phyloP scores from a whole-genome alignment of 2,113 vertebrate genomes.

The Clupea harengus region DNA sequence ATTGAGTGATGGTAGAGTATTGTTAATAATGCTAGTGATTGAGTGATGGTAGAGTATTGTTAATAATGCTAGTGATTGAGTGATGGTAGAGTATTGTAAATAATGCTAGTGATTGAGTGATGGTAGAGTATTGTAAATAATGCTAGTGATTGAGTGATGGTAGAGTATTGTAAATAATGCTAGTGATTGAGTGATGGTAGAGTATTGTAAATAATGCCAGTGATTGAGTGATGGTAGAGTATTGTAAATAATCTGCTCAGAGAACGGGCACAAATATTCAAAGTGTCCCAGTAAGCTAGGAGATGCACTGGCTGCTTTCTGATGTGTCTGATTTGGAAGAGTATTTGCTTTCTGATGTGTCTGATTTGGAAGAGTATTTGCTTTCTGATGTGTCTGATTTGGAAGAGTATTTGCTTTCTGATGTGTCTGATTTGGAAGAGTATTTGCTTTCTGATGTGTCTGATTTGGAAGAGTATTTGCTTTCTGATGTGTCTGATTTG shows the following conservation, averaged over 20 bases:
- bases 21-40: too few species aligned
- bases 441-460: constrained; percentile 19
- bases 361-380: constrained; percentile 6
- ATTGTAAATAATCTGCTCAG: neutral
- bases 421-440: constrained; percentile 4
- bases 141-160: too few species aligned
- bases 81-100: neutral
- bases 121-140: too few species aligned
- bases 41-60: too few species aligned
- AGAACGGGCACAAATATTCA: neutral
- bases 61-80: too few species aligned
- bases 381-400: neutral
- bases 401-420: constrained; percentile 17
- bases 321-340: neutral
- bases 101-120: neutral
- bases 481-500: neutral
- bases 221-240: too few species aligned
- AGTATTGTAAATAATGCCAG: too few species aligned
- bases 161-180: too few species aligned
- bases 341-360: constrained; percentile 19
- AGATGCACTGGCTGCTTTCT: neutral
- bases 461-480: constrained; percentile 3
- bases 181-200: too few species aligned
- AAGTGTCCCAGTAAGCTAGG: neutral
- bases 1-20: too few species aligned